Evolutionary conservation across 2,113 vertebrate genomes (phyloP).

Genomic region (Galeopterus variegatus): DNA sequence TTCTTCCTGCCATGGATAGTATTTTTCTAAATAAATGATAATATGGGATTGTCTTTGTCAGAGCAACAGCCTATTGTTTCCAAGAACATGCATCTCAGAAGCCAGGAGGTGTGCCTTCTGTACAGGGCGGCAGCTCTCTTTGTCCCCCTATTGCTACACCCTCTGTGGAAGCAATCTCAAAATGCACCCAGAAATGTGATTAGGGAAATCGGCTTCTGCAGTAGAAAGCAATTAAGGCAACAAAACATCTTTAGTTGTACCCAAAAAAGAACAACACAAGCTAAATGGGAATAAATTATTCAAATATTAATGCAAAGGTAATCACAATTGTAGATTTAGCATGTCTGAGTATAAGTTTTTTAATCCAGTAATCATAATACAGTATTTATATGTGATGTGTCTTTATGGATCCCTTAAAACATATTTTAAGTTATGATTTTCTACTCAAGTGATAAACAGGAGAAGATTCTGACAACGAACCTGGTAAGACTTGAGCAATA

Average conservation of each 20-base stretch:
- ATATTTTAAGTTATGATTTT: neutral
- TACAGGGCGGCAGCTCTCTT: no score
- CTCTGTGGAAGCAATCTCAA: neutral
- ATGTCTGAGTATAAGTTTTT: neutral
- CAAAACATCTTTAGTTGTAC: neutral
- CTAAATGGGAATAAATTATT: neutral
- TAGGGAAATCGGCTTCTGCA: neutral
- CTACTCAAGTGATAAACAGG: neutral
- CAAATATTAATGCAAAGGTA: neutral
- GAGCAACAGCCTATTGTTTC: conserved; percentile 16
- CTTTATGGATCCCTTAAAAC: neutral
- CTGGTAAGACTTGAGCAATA: neutral
- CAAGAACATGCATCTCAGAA: neutral
- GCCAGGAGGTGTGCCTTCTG: neutral
- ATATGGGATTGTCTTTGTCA: conserved; percentile 43
- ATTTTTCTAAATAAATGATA: conserved; percentile 66
- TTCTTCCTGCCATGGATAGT: conserved; percentile 42
- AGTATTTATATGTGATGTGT: neutral
- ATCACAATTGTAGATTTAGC: neutral
- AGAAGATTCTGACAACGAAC: neutral
- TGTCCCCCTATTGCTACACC: neutral
- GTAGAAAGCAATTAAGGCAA: neutral
- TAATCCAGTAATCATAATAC: neutral
- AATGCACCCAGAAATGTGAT: neutral
- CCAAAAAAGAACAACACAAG: neutral